Conservation (phyloP, 2,113 vertebrate species). For the Ceyx melanurus region DNA sequence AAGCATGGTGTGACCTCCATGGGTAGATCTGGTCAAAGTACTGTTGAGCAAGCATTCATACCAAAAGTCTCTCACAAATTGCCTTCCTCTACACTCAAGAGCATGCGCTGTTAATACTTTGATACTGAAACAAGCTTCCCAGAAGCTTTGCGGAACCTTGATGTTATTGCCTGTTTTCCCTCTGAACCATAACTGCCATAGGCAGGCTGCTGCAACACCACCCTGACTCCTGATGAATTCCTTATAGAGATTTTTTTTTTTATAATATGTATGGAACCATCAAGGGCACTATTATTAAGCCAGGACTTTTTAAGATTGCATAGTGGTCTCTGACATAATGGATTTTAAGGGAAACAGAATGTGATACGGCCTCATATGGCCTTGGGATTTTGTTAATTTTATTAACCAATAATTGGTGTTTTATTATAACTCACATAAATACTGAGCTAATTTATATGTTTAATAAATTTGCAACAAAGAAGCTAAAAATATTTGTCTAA, state of each 20-base stretch:
- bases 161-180: background rate
- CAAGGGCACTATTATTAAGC: background rate
- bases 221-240: background rate
- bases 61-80: background rate
- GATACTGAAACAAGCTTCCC: background rate
- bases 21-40: background rate
- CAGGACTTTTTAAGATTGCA: background rate
- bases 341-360: background rate
- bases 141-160: background rate
- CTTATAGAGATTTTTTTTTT: background rate
- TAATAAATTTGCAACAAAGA: background rate
- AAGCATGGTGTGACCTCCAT: background rate
- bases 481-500: background rate
- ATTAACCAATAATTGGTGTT: background rate
- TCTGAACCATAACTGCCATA: background rate
- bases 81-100: background rate
- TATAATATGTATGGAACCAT: background rate
- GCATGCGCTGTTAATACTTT: slow-evolving; percentile 2
- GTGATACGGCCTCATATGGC: background rate
- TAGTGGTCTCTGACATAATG: background rate
- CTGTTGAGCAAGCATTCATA: background rate
- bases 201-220: background rate
- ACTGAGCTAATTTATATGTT: background rate
- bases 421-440: background rate
- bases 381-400: background rate